Evolutionary conservation across 1,140 invertebrate genomes (phyloP).

Genomic region (Pectinophora gossypiella): DNA sequence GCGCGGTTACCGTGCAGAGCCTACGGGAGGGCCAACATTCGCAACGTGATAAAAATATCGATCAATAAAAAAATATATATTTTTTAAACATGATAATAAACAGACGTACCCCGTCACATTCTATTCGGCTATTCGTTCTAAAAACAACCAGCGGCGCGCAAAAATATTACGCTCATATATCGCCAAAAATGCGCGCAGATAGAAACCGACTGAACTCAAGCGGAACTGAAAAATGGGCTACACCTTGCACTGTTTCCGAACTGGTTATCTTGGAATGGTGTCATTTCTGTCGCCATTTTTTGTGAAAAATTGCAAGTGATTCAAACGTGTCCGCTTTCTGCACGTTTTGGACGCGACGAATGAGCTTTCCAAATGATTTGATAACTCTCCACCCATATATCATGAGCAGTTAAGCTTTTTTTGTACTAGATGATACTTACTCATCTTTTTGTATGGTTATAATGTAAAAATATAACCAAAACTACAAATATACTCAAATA

Average conservation of each 20-base stretch:
- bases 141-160: constrained; percentile 26
- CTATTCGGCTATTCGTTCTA: constrained; percentile 7
- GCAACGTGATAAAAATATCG: too few relatives aligned
- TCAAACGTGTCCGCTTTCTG: not conserved
- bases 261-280: constrained; percentile 30
- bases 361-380: too few relatives aligned
- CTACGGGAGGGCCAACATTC: too few relatives aligned
- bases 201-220: constrained; percentile 39
- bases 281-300: constrained; percentile 18
- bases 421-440: too few relatives aligned
- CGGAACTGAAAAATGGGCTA: constrained; percentile 58
- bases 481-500: too few relatives aligned
- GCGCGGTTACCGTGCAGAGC: too few relatives aligned
- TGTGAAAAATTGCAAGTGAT: constrained; percentile 5
- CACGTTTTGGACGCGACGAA: too few relatives aligned
- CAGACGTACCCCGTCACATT: not conserved
- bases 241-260: constrained; percentile 45
- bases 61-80: too few relatives aligned
- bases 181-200: constrained; percentile 32
- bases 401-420: too few relatives aligned
- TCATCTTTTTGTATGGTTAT: too few relatives aligned
- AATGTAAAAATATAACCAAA: too few relatives aligned
- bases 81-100: not conserved
- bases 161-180: constrained; percentile 43
- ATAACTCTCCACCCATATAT: too few relatives aligned